Percentiles rank a stretch among this genome's conserved stretches.
Conservation (phyloP, 2,113 vertebrate species). For the Crotalus viridis region DNA sequence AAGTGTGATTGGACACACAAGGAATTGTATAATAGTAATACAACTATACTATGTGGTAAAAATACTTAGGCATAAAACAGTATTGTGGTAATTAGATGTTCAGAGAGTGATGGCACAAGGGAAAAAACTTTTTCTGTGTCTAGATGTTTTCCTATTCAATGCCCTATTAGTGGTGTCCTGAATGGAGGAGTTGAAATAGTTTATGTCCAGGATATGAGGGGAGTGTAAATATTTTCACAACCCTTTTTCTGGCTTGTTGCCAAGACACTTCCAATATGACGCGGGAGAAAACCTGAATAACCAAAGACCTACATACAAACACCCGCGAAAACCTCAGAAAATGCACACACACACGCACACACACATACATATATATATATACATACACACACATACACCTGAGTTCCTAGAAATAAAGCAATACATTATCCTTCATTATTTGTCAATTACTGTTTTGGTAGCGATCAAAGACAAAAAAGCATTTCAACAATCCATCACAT, state of each 20-base stretch:
- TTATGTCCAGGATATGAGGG: neutral
- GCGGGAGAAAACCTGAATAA: too few relatives aligned
- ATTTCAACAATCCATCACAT: neutral
- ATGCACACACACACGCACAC: too few relatives aligned
- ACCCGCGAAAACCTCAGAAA: too few relatives aligned
- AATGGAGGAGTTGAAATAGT: neutral
- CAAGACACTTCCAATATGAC: too few relatives aligned
- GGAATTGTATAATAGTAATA: neutral
- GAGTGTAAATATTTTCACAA: neutral
- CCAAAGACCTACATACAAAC: too few relatives aligned
- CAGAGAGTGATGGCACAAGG: neutral
- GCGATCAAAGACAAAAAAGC: neutral
- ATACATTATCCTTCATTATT: neutral
- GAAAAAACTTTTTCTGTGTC: neutral
- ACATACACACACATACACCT: neutral
- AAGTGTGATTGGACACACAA: neutral
- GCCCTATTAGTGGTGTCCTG: neutral
- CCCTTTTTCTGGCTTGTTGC: neutral
- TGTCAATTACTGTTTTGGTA: neutral
- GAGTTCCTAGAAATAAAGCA: neutral
- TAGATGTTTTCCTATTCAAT: neutral
- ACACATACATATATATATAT: neutral
- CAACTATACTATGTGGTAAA: neutral
- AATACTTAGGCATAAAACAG: neutral
- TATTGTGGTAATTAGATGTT: neutral